Percentiles rank a stretch among this genome's conserved stretches.
Evolutionary conservation across 1,140 invertebrate species (phyloP).

Genomic region (Calliphora vicina): DNA sequence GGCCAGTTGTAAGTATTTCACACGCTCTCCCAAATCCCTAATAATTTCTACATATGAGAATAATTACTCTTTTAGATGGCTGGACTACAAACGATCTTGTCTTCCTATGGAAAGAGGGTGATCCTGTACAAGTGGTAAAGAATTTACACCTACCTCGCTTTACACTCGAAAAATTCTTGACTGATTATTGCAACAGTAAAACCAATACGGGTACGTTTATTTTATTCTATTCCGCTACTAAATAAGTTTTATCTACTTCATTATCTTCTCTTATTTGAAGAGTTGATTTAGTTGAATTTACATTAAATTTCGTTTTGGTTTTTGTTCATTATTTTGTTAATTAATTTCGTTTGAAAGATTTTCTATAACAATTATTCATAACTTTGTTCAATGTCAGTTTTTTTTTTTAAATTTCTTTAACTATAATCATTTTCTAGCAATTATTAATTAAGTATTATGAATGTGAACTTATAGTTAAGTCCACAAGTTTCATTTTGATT

Average conservation of each 20-base stretch:
- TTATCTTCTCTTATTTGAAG: slow-evolving; percentile 5
- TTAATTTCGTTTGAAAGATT: slow-evolving; percentile 23
- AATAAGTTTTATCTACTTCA: slow-evolving; percentile 40
- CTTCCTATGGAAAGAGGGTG: slow-evolving; percentile 92
- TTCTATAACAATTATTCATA: not conserved
- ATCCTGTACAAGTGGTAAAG: slow-evolving; percentile 93
- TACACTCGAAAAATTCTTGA: slow-evolving; percentile 89
- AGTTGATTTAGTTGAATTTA: slow-evolving; percentile 38
- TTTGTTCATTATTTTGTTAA: not conserved
- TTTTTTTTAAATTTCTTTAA: not conserved
- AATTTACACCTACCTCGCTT: slow-evolving; percentile 93
- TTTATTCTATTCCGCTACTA: slow-evolving; percentile 5
- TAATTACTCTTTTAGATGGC: slow-evolving; percentile 72
- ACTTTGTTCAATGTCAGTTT: slow-evolving; percentile 32
- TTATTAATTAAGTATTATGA: not conserved
- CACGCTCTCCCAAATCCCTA: not conserved
- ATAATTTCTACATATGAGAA: too few species aligned
- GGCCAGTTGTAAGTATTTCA: slow-evolving; percentile 89
- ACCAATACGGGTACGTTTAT: slow-evolving; percentile 86
- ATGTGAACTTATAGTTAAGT: not conserved
- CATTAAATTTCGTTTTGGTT: slow-evolving; percentile 7
- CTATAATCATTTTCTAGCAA: not conserved
- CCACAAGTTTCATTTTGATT: not conserved
- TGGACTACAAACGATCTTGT: slow-evolving; percentile 95
- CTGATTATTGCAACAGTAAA: slow-evolving; percentile 94